phyloP scores from a whole-genome alignment of 2,113 vertebrate genomes.

The Cairina moschata region DNA sequence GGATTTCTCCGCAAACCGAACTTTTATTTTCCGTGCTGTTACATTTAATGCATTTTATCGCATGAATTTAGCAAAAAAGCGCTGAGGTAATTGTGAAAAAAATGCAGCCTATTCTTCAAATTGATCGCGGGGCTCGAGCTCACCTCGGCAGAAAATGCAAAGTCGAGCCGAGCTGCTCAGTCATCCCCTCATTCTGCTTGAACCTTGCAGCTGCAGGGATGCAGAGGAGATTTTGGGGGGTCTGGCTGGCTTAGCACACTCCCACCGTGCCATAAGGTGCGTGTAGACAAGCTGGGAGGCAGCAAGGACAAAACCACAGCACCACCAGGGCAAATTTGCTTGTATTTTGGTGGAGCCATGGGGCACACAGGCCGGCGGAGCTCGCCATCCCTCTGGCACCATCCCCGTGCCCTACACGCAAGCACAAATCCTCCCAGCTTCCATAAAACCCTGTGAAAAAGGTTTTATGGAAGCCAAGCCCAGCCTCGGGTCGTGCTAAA shows the following conservation, averaged over 20 bases:
- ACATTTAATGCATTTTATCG: slow-evolving; percentile 58
- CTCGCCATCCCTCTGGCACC: neutral
- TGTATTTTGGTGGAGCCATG: neutral
- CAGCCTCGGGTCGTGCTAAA: accelerated
- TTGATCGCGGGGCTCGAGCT: neutral
- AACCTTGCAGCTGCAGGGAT: neutral
- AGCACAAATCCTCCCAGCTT: neutral
- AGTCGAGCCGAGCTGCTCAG: neutral
- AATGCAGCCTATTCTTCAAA: neutral
- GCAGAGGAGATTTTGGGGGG: neutral
- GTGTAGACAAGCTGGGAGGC: neutral
- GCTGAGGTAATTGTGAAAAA: slow-evolving; percentile 16
- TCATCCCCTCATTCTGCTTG: neutral
- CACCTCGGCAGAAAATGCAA: neutral
- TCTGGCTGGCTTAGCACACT: too few relatives aligned
- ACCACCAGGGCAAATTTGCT: neutral
- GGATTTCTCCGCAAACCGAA: neutral
- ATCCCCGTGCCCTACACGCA: accelerated
- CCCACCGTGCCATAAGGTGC: neutral
- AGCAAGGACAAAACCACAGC: neutral
- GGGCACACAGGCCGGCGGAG: neutral
- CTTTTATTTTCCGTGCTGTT: slow-evolving; percentile 53
- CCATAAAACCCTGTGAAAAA: neutral
- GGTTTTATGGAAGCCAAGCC: neutral
- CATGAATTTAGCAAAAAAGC: neutral